phyloP scores from a whole-genome alignment of 2,113 vertebrate genomes.

The Phrynocephalus versicolor region DNA sequence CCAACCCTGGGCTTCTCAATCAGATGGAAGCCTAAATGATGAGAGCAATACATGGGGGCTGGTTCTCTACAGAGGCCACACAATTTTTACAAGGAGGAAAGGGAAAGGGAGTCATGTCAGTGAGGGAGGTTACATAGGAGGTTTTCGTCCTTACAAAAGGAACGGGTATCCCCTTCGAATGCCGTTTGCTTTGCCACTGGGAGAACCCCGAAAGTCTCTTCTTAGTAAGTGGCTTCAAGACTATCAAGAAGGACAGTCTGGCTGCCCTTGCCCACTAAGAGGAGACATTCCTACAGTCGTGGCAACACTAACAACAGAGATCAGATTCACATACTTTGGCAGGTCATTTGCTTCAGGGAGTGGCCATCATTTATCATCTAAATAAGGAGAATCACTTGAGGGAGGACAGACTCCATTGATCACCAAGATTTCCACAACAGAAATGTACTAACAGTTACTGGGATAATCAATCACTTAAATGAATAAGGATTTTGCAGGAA shows the following conservation, averaged over 20 bases:
- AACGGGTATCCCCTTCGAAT: background rate
- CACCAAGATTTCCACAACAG: background rate
- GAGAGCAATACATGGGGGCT: no score
- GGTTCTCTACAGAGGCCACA: background rate
- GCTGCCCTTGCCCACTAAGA: background rate
- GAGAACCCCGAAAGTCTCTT: background rate
- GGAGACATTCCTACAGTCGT: background rate
- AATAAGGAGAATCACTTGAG: background rate
- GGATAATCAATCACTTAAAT: conserved; percentile 26
- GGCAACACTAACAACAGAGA: background rate
- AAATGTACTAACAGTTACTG: background rate
- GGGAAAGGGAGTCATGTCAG: background rate
- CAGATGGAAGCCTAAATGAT: background rate
- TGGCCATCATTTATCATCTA: conserved; percentile 3
- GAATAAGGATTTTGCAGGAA: conserved; percentile 3
- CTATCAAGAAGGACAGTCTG: background rate
- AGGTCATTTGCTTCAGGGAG: background rate
- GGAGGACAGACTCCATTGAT: conserved; percentile 14
- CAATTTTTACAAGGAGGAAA: background rate
- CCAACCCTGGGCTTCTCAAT: background rate
- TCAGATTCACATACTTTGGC: background rate
- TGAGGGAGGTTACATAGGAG: background rate
- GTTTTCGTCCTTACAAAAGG: background rate
- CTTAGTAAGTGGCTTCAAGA: background rate
- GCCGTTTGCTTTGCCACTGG: background rate